A percentile compares a stretch with the other conserved stretches of the same genome.
Evolutionary conservation across 1,140 invertebrate species (phyloP).

Genomic region (Leptinotarsa texana): DNA sequence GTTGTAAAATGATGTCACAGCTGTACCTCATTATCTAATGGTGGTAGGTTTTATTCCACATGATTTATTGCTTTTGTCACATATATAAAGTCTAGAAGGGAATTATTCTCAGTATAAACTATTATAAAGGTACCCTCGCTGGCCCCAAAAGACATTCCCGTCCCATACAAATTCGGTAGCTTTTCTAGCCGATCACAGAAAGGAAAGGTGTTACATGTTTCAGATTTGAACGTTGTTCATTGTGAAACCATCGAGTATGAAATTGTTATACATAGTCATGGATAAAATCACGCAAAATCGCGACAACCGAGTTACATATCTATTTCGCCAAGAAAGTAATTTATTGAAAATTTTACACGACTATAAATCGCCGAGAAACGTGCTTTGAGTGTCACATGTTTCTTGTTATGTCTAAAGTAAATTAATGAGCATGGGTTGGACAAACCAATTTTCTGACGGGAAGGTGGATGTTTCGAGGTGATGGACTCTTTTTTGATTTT

Average conservation of each 20-base stretch:
- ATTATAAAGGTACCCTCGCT: not conserved
- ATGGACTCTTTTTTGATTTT: not conserved
- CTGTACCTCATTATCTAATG: conserved; percentile 1
- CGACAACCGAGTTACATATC: conserved; percentile 10
- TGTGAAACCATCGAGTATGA: not conserved
- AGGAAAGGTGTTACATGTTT: not conserved
- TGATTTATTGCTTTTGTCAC: conserved; percentile 16
- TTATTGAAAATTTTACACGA: conserved; percentile 18
- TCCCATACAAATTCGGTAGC: not conserved
- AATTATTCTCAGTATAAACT: conserved; percentile 10
- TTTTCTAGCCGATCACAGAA: not conserved
- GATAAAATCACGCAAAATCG: not conserved
- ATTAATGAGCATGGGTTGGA: conserved; percentile 24
- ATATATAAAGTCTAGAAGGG: not conserved
- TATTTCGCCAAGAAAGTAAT: conserved; percentile 14
- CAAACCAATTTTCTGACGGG: conserved; percentile 17
- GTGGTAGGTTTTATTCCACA: conserved; percentile 5
- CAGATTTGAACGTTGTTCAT: not conserved
- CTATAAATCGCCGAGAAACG: conserved; percentile 10
- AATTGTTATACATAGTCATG: not conserved
- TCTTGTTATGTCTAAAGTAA: conserved; percentile 16
- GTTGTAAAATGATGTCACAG: not conserved
- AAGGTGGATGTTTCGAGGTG: conserved; percentile 1
- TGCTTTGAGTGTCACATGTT: conserved; percentile 17
- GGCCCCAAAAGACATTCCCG: not conserved